phyloP scores from a whole-genome alignment of 2,888 invertebrate species.

The Exocentrus adspersus region DNA sequence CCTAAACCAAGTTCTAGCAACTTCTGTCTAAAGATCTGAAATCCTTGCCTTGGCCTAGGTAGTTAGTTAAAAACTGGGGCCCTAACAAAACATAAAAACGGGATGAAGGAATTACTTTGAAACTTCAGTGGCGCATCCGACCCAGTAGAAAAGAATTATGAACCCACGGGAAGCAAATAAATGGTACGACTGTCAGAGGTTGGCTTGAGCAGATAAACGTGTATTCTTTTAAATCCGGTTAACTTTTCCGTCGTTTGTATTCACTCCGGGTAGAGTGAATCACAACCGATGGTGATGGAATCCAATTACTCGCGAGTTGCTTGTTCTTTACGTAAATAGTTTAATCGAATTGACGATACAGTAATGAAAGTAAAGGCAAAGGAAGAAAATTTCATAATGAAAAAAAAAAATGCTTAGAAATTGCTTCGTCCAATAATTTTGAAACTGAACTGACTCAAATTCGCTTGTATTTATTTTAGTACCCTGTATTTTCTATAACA shows the following conservation, averaged over 20 bases:
- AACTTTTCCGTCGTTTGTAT: slow-evolving; percentile 18
- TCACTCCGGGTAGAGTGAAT: slow-evolving; percentile 6
- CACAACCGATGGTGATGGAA: slow-evolving; percentile 8
- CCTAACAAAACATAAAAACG: slow-evolving; percentile 17
- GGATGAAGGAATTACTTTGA: slow-evolving; percentile 3
- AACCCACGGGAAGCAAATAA: slow-evolving; percentile 25
- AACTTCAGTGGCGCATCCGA: background rate
- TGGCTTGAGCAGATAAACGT: slow-evolving; percentile 25
- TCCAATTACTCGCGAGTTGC: slow-evolving; percentile 5
- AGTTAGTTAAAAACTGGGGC: slow-evolving; percentile 2
- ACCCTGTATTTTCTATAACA: too few species aligned
- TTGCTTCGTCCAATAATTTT: too few species aligned
- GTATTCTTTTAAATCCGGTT: slow-evolving; percentile 24
- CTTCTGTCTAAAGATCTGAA: too few species aligned
- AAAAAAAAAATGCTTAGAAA: too few species aligned
- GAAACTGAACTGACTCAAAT: too few species aligned
- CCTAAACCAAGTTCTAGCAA: too few species aligned
- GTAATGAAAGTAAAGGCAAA: too few species aligned
- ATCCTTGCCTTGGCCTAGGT: too few species aligned
- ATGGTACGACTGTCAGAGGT: slow-evolving; percentile 26
- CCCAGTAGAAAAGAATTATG: slow-evolving; percentile 21
- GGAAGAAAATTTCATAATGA: too few species aligned
- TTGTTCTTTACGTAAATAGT: slow-evolving; percentile 1
- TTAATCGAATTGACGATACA: background rate
- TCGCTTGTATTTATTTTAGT: too few species aligned